These are phyloP conservation scores for Vireo altiloquus DNA, from an alignment of 2,113 vertebrate species.

Conservation along the genomic window DNA sequence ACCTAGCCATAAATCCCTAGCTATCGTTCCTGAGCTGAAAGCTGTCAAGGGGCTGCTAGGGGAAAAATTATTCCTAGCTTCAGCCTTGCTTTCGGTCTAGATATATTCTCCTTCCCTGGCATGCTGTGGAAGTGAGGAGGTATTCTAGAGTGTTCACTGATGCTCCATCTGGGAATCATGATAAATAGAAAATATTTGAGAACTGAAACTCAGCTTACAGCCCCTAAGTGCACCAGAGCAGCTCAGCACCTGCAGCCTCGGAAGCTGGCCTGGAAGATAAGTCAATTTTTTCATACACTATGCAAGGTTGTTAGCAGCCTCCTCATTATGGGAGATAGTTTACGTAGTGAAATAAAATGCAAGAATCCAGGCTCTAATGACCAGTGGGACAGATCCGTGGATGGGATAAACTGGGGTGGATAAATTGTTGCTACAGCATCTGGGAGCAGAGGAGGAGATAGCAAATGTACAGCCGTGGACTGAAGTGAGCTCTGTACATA, in stretches of 20 bases:
- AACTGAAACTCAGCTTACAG: not conserved
- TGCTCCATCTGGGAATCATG: not conserved
- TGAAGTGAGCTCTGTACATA: not conserved
- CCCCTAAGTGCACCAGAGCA: not conserved
- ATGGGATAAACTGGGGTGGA: not conserved
- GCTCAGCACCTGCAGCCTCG: not conserved
- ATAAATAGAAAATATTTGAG: slow-evolving; percentile 30
- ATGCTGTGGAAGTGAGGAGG: not conserved
- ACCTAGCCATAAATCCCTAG: not conserved
- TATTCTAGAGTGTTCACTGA: not conserved
- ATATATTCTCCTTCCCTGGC: not conserved
- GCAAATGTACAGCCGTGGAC: not conserved
- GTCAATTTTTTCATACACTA: not conserved
- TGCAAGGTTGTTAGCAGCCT: not conserved
- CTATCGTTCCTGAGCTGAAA: slow-evolving; percentile 23
- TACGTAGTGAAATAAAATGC: not conserved
- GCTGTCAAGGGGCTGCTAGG: not conserved
- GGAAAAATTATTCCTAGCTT: not conserved
- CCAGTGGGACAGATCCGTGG: fast-evolving
- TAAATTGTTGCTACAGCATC: not conserved
- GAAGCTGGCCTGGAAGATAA: slow-evolving; percentile 13
- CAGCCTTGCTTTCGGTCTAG: slow-evolving; percentile 11
- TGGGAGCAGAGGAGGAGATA: not conserved
- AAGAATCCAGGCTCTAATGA: not conserved
- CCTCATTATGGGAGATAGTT: not conserved